Percentiles rank a stretch among this genome's conserved stretches.
Conservation (phyloP, 92 coral and sea anemone genomes). For the Porites cylindrica region DNA sequence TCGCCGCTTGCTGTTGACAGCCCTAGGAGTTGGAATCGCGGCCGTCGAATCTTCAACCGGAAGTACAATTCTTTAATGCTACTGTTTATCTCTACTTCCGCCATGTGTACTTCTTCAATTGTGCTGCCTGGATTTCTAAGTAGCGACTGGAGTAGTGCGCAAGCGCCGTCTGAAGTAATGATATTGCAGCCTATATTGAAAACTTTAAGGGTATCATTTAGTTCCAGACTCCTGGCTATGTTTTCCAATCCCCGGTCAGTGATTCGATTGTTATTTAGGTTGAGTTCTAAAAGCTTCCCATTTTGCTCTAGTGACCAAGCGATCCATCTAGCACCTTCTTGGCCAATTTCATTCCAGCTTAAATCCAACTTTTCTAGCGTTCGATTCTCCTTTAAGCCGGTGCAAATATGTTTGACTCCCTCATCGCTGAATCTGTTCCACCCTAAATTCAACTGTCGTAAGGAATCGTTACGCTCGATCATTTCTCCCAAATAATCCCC, state of each 20-base stretch:
- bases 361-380: constrained; percentile 71
- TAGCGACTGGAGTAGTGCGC: constrained; percentile 69
- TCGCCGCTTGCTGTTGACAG: constrained; percentile 83
- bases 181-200: constrained; percentile 77
- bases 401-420: constrained; percentile 70
- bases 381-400: constrained; percentile 68
- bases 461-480: constrained; percentile 63
- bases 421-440: constrained; percentile 88
- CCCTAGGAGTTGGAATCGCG: constrained; percentile 71
- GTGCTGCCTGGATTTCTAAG: constrained; percentile 62
- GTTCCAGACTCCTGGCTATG: constrained; percentile 79
- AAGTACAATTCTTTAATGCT: constrained; percentile 70
- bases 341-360: constrained; percentile 89
- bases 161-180: constrained; percentile 78
- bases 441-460: constrained; percentile 74
- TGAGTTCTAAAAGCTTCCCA: constrained; percentile 73
- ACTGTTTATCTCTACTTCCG: constrained; percentile 81
- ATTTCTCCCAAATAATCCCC: constrained; percentile 79
- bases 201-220: constrained; percentile 72
- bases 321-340: constrained; percentile 66
- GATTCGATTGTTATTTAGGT: constrained; percentile 84
- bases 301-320: constrained; percentile 70
- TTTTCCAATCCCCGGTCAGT: constrained; percentile 82
- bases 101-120: constrained; percentile 68
- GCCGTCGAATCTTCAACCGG: constrained; percentile 61